Base-by-base conservation (phyloP, 2,888 invertebrate species). In the Ptychoptera albimana region DNA sequence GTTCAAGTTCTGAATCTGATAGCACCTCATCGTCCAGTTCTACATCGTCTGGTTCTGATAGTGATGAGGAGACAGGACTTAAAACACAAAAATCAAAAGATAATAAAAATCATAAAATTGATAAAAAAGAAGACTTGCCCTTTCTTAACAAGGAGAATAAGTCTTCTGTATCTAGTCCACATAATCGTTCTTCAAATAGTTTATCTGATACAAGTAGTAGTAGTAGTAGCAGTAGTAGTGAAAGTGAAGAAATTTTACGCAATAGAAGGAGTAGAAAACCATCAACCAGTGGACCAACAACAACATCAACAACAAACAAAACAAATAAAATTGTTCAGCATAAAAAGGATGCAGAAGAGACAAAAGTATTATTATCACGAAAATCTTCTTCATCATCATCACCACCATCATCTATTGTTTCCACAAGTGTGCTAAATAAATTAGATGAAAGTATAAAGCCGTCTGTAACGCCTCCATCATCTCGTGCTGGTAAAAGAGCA, bases 71-170 rank as follows among this genome's bases (percentile, higher is more conserved):
- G 45, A 49, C 13, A 37, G 13, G 15, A 2, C 4, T 11, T 32
- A 32, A 11, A 43, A 14, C 38, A 12, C n/a, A 39, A 30, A 42
- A 45, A 34, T 12, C 37, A 14, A 46, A 67, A 64, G 49, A 60
- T 63, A 10, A 57, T 57, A 23, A 57, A 64, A 10, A 23, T 11
- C n/a, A 47, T 45, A 31, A 40, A 32, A 40, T 66, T 51, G 56
- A 68, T 57, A 67, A 70, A 69, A 71, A 59, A 59, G 72, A 75
- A 68, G 78, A 78, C 71, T 75, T 77, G 77, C 77, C 79, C 78
- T 79, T 79, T 79, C 79, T 79, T 73, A 77, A 77, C 77, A 79
- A 77, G 78, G 79, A 72, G 71, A 74, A 77, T 57, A 67, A 73
- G 67, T 74, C 75, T 61, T 71, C 72, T 53, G 71, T 71, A 61